Percentiles rank a stretch among this genome's conserved stretches.
Conservation (phyloP, 2,797 vertebrate species). For the Okamejei kenojei region DNA sequence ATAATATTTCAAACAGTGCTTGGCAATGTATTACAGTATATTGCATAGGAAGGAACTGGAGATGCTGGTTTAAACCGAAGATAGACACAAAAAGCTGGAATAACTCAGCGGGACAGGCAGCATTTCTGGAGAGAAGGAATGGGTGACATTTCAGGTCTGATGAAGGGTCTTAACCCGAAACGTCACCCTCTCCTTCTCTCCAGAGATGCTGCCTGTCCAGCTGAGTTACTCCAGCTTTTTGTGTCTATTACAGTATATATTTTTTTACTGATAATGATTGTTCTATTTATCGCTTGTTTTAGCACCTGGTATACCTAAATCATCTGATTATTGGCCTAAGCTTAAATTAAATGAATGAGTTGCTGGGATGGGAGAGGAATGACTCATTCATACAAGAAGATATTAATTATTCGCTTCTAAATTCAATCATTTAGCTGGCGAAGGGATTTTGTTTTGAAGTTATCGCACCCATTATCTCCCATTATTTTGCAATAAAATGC, state of each 20-base stretch:
- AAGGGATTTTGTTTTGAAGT: background rate
- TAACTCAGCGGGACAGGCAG: no score
- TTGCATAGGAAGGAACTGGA: no score
- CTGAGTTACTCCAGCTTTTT: no score
- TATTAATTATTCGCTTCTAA: background rate
- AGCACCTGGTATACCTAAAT: background rate
- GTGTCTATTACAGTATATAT: background rate
- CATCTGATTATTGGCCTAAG: background rate
- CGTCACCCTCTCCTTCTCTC: no score
- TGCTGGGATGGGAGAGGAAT: background rate
- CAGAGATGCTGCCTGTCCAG: no score
- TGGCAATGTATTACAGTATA: background rate
- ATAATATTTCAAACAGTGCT: background rate
- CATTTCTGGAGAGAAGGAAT: no score
- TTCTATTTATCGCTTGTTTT: background rate
- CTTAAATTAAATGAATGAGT: background rate
- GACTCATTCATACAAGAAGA: background rate
- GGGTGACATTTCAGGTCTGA: no score
- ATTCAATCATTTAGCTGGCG: background rate
- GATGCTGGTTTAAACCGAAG: no score
- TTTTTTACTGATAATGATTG: background rate
- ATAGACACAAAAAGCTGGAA: no score
- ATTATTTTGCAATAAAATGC: background rate
- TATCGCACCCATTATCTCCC: background rate
- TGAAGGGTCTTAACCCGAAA: no score